phyloP scores from a whole-genome alignment of 1,140 invertebrate genomes.

The Cyphomyrmex costatus region DNA sequence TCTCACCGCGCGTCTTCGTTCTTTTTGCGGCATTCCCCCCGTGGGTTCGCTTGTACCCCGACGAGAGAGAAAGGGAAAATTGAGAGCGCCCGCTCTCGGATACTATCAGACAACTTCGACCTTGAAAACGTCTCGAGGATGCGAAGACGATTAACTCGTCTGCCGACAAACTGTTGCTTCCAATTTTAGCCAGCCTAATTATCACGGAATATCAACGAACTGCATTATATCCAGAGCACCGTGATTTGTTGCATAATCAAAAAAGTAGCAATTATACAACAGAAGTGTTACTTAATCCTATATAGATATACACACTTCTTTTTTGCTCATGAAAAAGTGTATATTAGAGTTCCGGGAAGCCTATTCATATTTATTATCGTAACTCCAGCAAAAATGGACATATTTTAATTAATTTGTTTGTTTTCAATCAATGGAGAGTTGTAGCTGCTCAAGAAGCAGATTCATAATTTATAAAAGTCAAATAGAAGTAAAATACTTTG shows the following conservation, averaged over 20 bases:
- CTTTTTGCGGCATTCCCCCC: conserved; percentile 31
- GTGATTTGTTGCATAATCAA: background rate
- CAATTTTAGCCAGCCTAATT: conserved; percentile 41
- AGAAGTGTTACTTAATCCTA: background rate
- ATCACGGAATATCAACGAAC: background rate
- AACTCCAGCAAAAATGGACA: too few species aligned
- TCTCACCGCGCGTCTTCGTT: conserved; percentile 47
- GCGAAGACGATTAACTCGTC: conserved; percentile 53
- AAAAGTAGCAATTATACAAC: background rate
- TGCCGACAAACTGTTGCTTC: conserved; percentile 59
- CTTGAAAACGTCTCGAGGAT: conserved; percentile 57
- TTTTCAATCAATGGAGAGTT: too few species aligned
- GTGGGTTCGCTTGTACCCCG: conserved; percentile 31
- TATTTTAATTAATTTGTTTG: too few species aligned
- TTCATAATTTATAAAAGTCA: too few species aligned
- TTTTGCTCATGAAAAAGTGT: too few species aligned
- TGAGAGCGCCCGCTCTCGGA: conserved; percentile 14
- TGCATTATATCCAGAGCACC: background rate
- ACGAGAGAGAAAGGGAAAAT: conserved; percentile 47
- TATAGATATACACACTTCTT: too few species aligned
- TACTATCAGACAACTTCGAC: conserved; percentile 49
- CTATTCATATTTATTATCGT: too few species aligned
- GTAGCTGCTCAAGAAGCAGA: too few species aligned
- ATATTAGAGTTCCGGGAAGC: too few species aligned
- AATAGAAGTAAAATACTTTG: too few species aligned